Conservation (phyloP, 2,113 vertebrate genomes). For the Indicator indicator region DNA sequence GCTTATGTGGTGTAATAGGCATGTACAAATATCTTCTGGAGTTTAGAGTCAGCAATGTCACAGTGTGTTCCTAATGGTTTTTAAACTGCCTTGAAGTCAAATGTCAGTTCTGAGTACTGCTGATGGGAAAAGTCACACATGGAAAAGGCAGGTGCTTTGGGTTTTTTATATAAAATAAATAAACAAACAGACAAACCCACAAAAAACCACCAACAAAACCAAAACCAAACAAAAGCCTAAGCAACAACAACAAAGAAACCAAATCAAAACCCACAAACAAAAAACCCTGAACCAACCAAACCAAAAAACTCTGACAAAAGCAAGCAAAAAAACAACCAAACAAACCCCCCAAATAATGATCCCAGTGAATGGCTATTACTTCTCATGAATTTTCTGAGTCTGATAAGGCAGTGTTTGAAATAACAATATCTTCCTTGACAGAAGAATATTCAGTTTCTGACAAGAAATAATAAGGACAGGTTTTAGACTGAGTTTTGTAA, state of each 20-base stretch:
- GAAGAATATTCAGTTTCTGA: background rate
- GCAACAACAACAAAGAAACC: background rate
- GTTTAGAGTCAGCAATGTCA: slow-evolving; percentile 2
- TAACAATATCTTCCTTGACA: background rate
- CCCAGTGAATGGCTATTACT: background rate
- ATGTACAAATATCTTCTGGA: background rate
- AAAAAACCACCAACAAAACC: background rate
- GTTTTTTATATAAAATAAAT: too few relatives aligned
- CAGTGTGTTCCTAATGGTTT: slow-evolving; percentile 2
- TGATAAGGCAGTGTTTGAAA: slow-evolving; percentile 6
- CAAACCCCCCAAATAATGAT: background rate
- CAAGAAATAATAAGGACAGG: background rate
- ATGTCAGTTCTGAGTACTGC: background rate
- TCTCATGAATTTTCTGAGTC: background rate
- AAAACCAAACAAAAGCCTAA: background rate
- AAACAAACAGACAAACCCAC: background rate
- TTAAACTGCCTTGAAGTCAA: slow-evolving; percentile 19
- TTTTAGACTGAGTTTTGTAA: background rate
- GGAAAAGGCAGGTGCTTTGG: background rate
- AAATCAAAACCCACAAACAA: background rate
- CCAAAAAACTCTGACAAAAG: background rate
- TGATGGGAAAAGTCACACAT: background rate
- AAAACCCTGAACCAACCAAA: background rate
- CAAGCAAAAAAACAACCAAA: background rate
- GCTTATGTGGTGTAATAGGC: background rate